Evolutionary conservation across 2,113 vertebrate species (phyloP), one percentile per base, ranked within the genome.

Genomic region (Salvelinus alpinus): DNA sequence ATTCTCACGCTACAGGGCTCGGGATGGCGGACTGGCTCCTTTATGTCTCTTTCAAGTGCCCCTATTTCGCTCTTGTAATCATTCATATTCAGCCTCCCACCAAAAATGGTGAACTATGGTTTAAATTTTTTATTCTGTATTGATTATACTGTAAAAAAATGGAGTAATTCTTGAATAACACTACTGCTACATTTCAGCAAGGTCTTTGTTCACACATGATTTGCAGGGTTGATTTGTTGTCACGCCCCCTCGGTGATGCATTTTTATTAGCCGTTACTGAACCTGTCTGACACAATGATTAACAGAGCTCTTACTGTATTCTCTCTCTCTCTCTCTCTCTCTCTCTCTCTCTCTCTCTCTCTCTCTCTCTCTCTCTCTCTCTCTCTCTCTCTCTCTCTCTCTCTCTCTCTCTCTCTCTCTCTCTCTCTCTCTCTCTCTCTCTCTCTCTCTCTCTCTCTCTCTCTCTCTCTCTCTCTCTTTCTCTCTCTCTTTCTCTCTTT

Each of bases 21-120:
- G 2, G n/a, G n/a, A 9, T 65, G n/a, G 70, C 71, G 73, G 13
- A 54, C 27, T n/a, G 47, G n/a, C 6, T 66, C 71, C 14, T 47
- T 70, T n/a, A 94, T 94, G 83, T 62, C 1, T 22, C 7, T 20
- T 5, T 62, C n/a, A n/a, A 24, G 18, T 1, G 59, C 16, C 59
- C 20, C 20, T 54, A 11, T 44, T 14, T 62, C 2, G 7, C 5
- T 62, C 59, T 22, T 62, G 59, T 24, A 62, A 62, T 62, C 59
- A 24, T 20, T 57, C 20, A 57, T 20, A 20, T 18, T 57, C 38
- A 44, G 38, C 38, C 38, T 44, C 38, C 38, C 8, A 2, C 38
- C 3, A 18, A 18, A 54, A 5, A 44, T 44, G 0, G 8, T 11
- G 1, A 38, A 38, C 8, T 38, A 38, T 38, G 38, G 38, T 44